Percentiles rank a stretch among this genome's conserved stretches.
These are phyloP conservation scores for Myotis vivesi DNA, from an alignment of 2,797 vertebrate species.

Conservation along the genomic window DNA sequence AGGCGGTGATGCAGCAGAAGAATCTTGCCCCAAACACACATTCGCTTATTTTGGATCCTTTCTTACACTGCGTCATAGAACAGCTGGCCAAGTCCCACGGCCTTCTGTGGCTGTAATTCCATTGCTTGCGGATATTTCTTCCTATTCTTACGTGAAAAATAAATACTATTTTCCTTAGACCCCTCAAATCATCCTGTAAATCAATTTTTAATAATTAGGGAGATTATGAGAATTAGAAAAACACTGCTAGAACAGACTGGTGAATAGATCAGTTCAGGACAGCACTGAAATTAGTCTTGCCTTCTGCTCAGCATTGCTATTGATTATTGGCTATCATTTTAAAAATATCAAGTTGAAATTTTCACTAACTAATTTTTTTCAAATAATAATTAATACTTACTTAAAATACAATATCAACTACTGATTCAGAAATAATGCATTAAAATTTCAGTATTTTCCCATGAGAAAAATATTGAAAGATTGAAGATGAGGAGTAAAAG, in stretches of 20 bases:
- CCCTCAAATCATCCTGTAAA: background rate
- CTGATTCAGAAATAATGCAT: background rate
- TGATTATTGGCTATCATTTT: background rate
- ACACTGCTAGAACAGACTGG: background rate
- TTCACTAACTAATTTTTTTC: background rate
- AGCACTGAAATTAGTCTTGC: background rate
- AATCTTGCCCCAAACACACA: conserved; percentile 42
- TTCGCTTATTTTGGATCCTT: conserved; percentile 61
- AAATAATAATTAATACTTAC: background rate
- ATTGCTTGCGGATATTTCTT: background rate
- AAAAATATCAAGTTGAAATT: background rate
- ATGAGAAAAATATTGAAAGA: background rate
- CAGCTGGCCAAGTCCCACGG: conserved; percentile 54
- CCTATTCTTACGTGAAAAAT: conserved; percentile 5
- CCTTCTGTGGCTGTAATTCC: conserved; percentile 60
- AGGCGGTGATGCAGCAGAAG: conserved; percentile 25
- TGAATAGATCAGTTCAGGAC: background rate
- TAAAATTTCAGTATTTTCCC: background rate
- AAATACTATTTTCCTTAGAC: conserved; percentile 27
- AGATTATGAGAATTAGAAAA: background rate
- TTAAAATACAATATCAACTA: background rate
- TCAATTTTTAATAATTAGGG: conserved; percentile 8
- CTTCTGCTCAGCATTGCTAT: background rate
- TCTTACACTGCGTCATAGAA: conserved; percentile 43
- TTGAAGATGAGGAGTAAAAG: background rate